phyloP scores from a whole-genome alignment of 2,113 vertebrate species.

The Erpornis zantholeuca region DNA sequence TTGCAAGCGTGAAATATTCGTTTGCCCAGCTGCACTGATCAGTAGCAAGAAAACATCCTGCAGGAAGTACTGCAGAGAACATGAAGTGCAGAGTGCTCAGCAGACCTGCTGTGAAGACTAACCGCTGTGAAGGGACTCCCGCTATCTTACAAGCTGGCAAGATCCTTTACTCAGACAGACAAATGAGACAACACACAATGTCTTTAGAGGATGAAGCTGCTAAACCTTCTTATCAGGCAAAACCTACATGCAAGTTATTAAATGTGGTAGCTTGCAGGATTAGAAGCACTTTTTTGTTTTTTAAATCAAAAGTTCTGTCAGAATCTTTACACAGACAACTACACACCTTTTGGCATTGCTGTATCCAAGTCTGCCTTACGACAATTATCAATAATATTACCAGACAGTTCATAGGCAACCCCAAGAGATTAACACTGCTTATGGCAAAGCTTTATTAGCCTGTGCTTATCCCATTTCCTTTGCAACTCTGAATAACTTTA shows the following conservation, averaged over 20 bases:
- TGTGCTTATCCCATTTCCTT: background rate
- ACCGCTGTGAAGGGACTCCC: background rate
- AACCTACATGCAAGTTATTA: background rate
- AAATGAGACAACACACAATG: background rate
- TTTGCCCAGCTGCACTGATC: background rate
- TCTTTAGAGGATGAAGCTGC: background rate
- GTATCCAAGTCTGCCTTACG: background rate
- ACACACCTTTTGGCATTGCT: background rate
- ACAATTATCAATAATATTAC: background rate
- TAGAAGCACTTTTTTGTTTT: background rate
- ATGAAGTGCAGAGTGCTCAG: background rate
- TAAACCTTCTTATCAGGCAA: background rate
- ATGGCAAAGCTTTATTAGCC: background rate
- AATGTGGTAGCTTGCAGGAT: background rate
- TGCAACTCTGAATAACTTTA: background rate
- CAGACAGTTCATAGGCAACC: background rate
- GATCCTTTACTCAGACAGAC: background rate
- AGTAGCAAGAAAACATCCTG: background rate
- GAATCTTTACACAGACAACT: background rate
- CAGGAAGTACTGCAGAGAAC: conserved; percentile 4
- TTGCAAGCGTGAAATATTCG: background rate
- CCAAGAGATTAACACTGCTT: background rate
- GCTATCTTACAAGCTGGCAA: background rate
- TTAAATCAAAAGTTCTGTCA: background rate
- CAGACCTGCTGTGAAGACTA: background rate